Conservation (phyloP, 1,140 invertebrate species). For the Thaumetopoea pityocampa region DNA sequence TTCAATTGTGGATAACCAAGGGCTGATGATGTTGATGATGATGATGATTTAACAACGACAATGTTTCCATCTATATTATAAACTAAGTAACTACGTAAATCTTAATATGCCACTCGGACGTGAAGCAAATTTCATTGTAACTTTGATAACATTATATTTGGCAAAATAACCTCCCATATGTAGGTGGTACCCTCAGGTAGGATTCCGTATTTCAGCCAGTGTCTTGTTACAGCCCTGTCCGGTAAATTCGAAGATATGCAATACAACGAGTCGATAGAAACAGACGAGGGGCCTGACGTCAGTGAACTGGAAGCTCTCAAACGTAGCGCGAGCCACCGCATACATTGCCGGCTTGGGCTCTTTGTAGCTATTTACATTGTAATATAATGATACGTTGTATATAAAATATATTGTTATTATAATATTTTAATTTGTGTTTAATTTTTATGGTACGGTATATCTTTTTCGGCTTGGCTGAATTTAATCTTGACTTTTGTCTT, state of each 20-base stretch:
- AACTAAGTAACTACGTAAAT: too few species aligned
- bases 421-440: slow-evolving; percentile 44
- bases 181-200: too few species aligned
- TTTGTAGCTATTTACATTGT: slow-evolving; percentile 39
- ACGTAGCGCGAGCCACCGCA: slow-evolving; percentile 34
- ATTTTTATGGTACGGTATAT: too few species aligned
- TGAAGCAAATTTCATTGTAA: slow-evolving; percentile 22
- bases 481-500: too few species aligned
- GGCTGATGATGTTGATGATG: too few species aligned
- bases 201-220: slow-evolving; percentile 16
- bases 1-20: too few species aligned
- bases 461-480: too few species aligned
- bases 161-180: slow-evolving; percentile 2
- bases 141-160: slow-evolving; percentile 30
- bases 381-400: slow-evolving; percentile 67
- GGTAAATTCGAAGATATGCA: slow-evolving; percentile 67
- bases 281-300: slow-evolving; percentile 61
- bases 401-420: slow-evolving; percentile 74
- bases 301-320: slow-evolving; percentile 66
- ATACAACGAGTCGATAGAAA: slow-evolving; percentile 60
- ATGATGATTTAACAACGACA: too few species aligned
- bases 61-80: too few species aligned
- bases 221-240: slow-evolving; percentile 53
- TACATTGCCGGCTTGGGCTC: slow-evolving; percentile 12
- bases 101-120: too few species aligned